Evolutionary conservation across 2,888 invertebrate genomes (phyloP).

Genomic region (Agonopterix subpropinquella): DNA sequence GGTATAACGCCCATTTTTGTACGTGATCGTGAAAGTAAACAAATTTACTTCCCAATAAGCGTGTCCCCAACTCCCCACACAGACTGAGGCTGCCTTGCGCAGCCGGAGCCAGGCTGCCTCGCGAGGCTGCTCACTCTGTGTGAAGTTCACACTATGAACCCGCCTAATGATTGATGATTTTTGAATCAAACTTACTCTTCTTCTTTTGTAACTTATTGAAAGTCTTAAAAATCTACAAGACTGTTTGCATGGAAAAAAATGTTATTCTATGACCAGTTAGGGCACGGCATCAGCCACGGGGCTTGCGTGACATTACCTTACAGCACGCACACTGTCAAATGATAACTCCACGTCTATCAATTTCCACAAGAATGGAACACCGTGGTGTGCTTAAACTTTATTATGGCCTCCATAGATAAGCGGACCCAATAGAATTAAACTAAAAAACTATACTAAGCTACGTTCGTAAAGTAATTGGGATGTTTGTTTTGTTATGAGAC

Average conservation of each 20-base stretch:
- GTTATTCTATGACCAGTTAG: slow-evolving; percentile 39
- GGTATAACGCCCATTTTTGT: no score
- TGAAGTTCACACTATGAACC: no score
- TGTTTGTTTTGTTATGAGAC: slow-evolving; percentile 8
- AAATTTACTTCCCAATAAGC: no score
- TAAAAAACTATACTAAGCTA: slow-evolving; percentile 23
- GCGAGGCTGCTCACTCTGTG: background rate
- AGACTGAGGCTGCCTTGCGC: no score
- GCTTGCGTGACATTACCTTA: slow-evolving; percentile 60
- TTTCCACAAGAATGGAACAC: slow-evolving; percentile 61
- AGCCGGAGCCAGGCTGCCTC: background rate
- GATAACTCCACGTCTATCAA: slow-evolving; percentile 73
- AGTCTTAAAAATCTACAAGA: no score
- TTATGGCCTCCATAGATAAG: slow-evolving; percentile 51
- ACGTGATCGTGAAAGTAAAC: no score
- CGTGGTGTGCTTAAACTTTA: slow-evolving; percentile 32
- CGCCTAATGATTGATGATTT: no score
- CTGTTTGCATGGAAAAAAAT: background rate
- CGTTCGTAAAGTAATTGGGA: slow-evolving; percentile 27
- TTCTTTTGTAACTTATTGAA: no score
- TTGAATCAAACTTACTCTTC: no score
- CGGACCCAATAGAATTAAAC: slow-evolving; percentile 37
- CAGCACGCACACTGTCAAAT: slow-evolving; percentile 71
- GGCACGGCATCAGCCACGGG: slow-evolving; percentile 42
- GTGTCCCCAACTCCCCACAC: no score